A percentile compares a stretch with the other conserved stretches of the same genome.
Conservation (phyloP, 2,797 vertebrate species). For the Sebastiscus tertius region DNA sequence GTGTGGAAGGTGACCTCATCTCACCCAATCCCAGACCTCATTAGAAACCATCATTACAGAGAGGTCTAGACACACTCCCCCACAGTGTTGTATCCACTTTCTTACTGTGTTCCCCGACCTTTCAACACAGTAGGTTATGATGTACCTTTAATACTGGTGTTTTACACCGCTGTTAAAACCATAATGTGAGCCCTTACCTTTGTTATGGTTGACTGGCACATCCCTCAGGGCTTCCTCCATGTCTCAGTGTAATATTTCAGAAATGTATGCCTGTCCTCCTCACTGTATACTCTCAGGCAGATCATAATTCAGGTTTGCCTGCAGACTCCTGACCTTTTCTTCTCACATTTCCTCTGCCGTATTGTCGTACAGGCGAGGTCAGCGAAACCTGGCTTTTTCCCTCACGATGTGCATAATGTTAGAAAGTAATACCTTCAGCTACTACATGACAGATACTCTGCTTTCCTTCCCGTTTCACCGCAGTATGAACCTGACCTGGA, state of each 20-base stretch:
- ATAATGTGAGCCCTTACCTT: slow-evolving; percentile 44
- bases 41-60: slow-evolving; percentile 58
- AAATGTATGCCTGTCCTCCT: slow-evolving; percentile 1
- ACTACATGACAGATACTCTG: slow-evolving; percentile 24
- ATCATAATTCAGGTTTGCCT: slow-evolving; percentile 45
- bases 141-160: slow-evolving; percentile 41
- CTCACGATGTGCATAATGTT: slow-evolving; percentile 38
- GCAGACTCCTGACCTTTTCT: slow-evolving; percentile 57
- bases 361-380: slow-evolving; percentile 46
- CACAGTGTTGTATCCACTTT: not conserved
- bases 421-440: slow-evolving; percentile 37
- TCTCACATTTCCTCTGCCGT: slow-evolving; percentile 47
- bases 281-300: not conserved
- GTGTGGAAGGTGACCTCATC: slow-evolving; percentile 62
- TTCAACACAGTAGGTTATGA: slow-evolving; percentile 39
- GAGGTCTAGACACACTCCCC: slow-evolving; percentile 26
- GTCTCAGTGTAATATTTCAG: slow-evolving; percentile 40
- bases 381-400: slow-evolving; percentile 21
- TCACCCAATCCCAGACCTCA: slow-evolving; percentile 40
- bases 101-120: slow-evolving; percentile 57
- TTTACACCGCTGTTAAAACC: slow-evolving; percentile 34
- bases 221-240: slow-evolving; percentile 25
- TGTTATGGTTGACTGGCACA: slow-evolving; percentile 43
- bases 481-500: slow-evolving; percentile 97
- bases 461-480: slow-evolving; percentile 1